Evolutionary conservation across 1,140 invertebrate species (phyloP).

Genomic region (Eupeodes corollae): DNA sequence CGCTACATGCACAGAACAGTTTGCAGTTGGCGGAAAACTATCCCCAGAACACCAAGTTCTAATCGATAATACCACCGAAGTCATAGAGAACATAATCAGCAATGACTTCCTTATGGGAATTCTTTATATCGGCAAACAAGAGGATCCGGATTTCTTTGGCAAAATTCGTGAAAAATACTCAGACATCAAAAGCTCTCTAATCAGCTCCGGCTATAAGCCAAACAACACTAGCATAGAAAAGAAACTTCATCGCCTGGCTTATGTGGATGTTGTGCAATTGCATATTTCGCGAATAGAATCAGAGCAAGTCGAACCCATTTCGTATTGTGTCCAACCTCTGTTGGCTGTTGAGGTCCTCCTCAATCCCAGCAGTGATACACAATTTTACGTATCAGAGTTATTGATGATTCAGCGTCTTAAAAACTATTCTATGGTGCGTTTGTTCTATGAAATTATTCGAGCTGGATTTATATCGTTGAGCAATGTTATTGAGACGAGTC

Average conservation of each 20-base stretch:
- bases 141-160: constrained; percentile 41
- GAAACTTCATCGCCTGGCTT: constrained; percentile 25
- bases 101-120: constrained; percentile 69
- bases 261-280: constrained; percentile 26
- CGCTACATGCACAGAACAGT: constrained; percentile 46
- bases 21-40: constrained; percentile 39
- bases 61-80: constrained; percentile 54
- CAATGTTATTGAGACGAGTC: constrained; percentile 51
- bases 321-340: constrained; percentile 62
- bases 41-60: constrained; percentile 47
- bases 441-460: constrained; percentile 82
- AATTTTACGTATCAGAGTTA: constrained; percentile 66
- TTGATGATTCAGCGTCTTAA: constrained; percentile 73
- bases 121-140: constrained; percentile 69
- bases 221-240: constrained; percentile 16
- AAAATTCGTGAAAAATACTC: constrained; percentile 25
- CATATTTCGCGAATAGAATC: constrained; percentile 19
- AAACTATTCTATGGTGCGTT: constrained; percentile 51
- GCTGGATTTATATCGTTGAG: constrained; percentile 79
- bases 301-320: constrained; percentile 48
- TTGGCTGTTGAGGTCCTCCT: constrained; percentile 60
- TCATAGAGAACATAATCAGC: constrained; percentile 57
- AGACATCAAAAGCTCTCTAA: constrained; percentile 23
- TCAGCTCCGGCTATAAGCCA: constrained; percentile 23
- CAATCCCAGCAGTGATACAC: constrained; percentile 65